Evolutionary conservation across 2,113 vertebrate genomes (phyloP).

Genomic region (Brienomyrus longianalis): DNA sequence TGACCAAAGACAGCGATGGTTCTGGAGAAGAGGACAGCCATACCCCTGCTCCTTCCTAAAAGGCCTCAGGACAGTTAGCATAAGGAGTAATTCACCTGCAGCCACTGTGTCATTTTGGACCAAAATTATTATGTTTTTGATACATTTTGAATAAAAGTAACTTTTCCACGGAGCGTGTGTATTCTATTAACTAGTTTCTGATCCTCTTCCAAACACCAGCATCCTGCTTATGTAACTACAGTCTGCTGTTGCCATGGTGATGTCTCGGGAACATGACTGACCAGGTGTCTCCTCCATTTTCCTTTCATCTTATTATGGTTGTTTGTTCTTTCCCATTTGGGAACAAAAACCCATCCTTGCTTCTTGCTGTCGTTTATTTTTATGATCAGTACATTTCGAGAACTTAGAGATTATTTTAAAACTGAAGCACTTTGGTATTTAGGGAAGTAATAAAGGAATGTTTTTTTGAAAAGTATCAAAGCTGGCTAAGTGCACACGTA

Average conservation of each 20-base stretch:
- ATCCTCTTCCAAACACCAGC: neutral
- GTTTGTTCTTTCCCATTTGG: neutral
- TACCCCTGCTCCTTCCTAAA: neutral
- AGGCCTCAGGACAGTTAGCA: neutral
- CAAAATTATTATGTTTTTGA: neutral
- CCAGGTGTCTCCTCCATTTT: neutral
- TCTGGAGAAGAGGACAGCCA: constrained; percentile 49
- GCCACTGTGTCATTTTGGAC: neutral
- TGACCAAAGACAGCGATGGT: constrained; percentile 59
- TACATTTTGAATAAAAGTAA: neutral
- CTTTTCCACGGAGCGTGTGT: neutral
- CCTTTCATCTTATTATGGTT: neutral
- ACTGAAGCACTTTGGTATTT: neutral
- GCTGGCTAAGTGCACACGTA: neutral
- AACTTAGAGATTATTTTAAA: neutral
- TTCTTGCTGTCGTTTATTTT: neutral
- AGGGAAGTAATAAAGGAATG: neutral
- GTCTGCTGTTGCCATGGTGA: neutral
- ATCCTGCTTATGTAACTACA: neutral
- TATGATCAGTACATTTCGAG: neutral
- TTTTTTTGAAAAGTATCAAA: neutral
- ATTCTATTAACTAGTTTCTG: neutral
- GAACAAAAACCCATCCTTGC: neutral
- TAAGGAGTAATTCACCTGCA: neutral
- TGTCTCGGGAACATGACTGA: neutral